Conservation (phyloP, 53 echinoderm and acorn worm species). For the Astropecten irregularis region DNA sequence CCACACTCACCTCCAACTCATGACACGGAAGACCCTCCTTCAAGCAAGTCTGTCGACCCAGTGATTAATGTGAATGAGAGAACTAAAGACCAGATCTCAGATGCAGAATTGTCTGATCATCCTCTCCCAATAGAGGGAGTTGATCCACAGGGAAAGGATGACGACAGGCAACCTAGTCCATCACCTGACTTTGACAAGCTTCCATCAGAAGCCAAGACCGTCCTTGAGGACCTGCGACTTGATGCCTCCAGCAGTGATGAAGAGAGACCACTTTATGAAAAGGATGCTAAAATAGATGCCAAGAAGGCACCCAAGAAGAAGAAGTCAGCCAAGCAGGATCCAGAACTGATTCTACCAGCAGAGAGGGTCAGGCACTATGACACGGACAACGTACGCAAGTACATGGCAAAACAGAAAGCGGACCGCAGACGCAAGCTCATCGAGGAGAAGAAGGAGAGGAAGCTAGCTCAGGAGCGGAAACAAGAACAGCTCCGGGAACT, state of each 20-base stretch:
- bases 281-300: slow-evolving; percentile 16
- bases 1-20: slow-evolving; percentile 65
- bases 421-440: slow-evolving; percentile 73
- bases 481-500: slow-evolving; percentile 82
- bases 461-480: slow-evolving; percentile 70
- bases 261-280: slow-evolving; percentile 21
- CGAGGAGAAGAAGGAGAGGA: slow-evolving; percentile 69
- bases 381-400: slow-evolving; percentile 86
- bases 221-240: slow-evolving; percentile 83
- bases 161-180: slow-evolving; percentile 11
- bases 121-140: slow-evolving; percentile 66
- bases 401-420: slow-evolving; percentile 86
- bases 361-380: slow-evolving; percentile 83
- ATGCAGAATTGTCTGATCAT: slow-evolving; percentile 74
- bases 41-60: not conserved
- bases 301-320: slow-evolving; percentile 40
- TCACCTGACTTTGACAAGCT: slow-evolving; percentile 55
- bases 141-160: too few relatives aligned
- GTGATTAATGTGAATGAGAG: not conserved
- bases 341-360: slow-evolving; percentile 32
- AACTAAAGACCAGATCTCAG: slow-evolving; percentile 59
- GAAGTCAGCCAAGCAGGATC: not conserved
- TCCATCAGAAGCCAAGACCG: slow-evolving; percentile 77
- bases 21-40: slow-evolving; percentile 45
- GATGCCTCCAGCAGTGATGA: slow-evolving; percentile 60